Evolutionary conservation across 2,888 invertebrate species (phyloP).

Genomic region (Lysandra bellargus): DNA sequence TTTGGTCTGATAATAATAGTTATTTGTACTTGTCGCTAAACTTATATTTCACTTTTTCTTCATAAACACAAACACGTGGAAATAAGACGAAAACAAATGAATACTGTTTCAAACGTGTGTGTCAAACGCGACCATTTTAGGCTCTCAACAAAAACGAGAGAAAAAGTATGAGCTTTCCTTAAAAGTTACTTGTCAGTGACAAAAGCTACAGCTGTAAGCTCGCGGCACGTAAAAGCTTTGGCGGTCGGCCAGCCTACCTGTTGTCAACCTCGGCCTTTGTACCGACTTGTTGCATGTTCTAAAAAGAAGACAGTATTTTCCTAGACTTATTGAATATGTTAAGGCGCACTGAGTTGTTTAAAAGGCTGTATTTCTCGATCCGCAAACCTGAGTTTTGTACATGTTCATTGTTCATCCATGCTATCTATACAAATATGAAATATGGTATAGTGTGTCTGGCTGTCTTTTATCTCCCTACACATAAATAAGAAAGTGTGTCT

Average conservation of each 20-base stretch:
- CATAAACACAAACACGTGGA: not conserved
- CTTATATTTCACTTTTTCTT: not conserved
- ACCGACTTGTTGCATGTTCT: constrained; percentile 51
- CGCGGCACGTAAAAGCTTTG: constrained; percentile 58
- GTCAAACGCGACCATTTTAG: not conserved
- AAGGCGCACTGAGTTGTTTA: not conserved
- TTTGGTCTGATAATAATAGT: no score
- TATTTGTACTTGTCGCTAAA: not conserved
- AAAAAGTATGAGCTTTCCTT: constrained; percentile 25
- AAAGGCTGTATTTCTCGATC: not conserved
- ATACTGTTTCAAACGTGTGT: not conserved
- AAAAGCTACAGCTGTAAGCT: constrained; percentile 48
- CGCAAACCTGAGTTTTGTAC: not conserved
- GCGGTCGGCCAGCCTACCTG: constrained; percentile 74
- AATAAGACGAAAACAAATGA: not conserved
- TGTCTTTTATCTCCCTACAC: no score
- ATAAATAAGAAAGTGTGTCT: no score
- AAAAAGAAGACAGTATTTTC: constrained; percentile 18
- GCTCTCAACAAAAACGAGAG: constrained; percentile 8
- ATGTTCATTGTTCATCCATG: no score
- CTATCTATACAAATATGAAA: no score
- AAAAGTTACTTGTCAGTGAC: constrained; percentile 31
- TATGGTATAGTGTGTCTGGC: no score
- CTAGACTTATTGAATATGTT: constrained; percentile 3
- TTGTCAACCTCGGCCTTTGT: constrained; percentile 60